phyloP scores from a whole-genome alignment of 1,140 invertebrate species.

The Musca vetustissima region DNA sequence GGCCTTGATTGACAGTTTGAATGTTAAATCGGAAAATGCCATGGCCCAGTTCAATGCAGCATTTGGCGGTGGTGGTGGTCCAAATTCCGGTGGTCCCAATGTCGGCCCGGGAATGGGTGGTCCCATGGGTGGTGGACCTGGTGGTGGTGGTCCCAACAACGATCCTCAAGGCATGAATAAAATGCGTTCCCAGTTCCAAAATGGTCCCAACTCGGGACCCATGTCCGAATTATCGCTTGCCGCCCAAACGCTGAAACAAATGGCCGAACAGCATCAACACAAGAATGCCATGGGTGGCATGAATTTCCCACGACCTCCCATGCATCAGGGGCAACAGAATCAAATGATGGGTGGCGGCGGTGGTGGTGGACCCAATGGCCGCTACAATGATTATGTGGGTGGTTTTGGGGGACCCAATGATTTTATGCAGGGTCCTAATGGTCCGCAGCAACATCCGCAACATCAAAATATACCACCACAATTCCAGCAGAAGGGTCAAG shows the following conservation, averaged over 20 bases:
- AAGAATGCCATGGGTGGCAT: slow-evolving; percentile 68
- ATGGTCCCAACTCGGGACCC: slow-evolving; percentile 46
- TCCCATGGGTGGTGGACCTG: slow-evolving; percentile 1
- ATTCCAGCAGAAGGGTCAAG: slow-evolving; percentile 48
- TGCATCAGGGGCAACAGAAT: slow-evolving; percentile 43
- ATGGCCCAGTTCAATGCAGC: slow-evolving; percentile 32
- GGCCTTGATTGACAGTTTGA: slow-evolving; percentile 51
- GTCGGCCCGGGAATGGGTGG: slow-evolving; percentile 30
- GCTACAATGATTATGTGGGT: slow-evolving; percentile 45
- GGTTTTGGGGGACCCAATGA: slow-evolving; percentile 42
- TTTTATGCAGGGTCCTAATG: slow-evolving; percentile 35
- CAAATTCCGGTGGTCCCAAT: slow-evolving; percentile 39
- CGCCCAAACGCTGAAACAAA: slow-evolving; percentile 90
- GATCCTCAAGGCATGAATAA: slow-evolving; percentile 40
- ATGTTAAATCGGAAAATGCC: slow-evolving; percentile 48
- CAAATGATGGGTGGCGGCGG: slow-evolving; percentile 38
- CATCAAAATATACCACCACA: slow-evolving; percentile 52
- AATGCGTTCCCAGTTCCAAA: slow-evolving; percentile 47
- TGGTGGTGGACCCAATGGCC: slow-evolving; percentile 34
- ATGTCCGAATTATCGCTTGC: slow-evolving; percentile 78
- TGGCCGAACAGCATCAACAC: slow-evolving; percentile 95
- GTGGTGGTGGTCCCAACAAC: slow-evolving; percentile 22
- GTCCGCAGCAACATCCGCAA: slow-evolving; percentile 42
- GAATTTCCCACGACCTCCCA: slow-evolving; percentile 50
- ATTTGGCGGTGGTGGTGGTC: slow-evolving; percentile 35